These are phyloP conservation scores for Oreonectes daqikongensis DNA, from an alignment of 2,797 vertebrate genomes.

Conservation along the genomic window DNA sequence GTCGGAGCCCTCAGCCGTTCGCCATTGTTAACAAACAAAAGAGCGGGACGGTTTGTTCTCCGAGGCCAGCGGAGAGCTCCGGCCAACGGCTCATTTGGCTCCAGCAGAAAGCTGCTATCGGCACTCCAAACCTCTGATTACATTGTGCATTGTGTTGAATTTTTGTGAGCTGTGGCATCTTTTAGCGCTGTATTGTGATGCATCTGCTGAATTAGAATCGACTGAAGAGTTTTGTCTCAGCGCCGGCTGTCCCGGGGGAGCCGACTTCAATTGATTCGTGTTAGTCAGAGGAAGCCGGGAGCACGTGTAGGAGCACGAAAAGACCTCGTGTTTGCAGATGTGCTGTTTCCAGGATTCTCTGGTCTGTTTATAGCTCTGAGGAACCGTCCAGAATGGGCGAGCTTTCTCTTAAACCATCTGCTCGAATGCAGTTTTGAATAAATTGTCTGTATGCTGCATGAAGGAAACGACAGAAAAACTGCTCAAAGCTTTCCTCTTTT, in stretches of 20 bases:
- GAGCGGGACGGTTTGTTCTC: neutral
- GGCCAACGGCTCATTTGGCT: slow-evolving; percentile 26
- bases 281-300: slow-evolving; percentile 27
- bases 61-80: neutral
- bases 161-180: neutral
- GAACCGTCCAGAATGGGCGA: too few relatives aligned
- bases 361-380: neutral
- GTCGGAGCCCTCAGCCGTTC: slow-evolving; percentile 28
- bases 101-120: slow-evolving; percentile 4
- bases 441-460: neutral
- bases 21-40: slow-evolving; percentile 26
- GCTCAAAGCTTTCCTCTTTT: too few relatives aligned
- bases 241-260: neutral
- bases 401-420: neutral
- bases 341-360: neutral
- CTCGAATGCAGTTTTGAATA: neutral
- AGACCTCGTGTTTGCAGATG: neutral
- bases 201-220: neutral
- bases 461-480: neutral
- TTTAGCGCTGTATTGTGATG: neutral
- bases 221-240: slow-evolving; percentile 4
- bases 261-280: slow-evolving; percentile 37
- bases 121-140: neutral
- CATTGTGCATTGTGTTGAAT: neutral
- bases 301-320: slow-evolving; percentile 13